phyloP scores from a whole-genome alignment of 1,140 invertebrate species.

The Antheraea mylitta region DNA sequence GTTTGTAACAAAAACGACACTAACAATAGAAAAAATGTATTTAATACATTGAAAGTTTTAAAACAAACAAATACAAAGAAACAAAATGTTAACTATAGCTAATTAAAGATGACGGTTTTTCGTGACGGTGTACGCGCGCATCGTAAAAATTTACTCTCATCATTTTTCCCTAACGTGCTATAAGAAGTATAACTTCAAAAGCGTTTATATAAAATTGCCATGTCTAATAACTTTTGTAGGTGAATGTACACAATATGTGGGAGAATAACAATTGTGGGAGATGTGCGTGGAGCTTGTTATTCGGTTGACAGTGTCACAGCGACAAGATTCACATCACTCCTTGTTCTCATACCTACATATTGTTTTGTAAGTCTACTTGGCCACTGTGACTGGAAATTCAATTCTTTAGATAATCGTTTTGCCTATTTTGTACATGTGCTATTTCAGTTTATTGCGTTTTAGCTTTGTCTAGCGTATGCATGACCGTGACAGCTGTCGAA shows the following conservation, averaged over 20 bases:
- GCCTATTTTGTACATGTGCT: background rate
- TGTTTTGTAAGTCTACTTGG: background rate
- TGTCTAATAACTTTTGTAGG: background rate
- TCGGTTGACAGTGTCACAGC: conserved; percentile 30
- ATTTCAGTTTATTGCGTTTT: background rate
- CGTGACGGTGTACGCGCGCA: too few species aligned
- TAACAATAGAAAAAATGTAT: too few species aligned
- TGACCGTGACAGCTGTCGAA: too few species aligned
- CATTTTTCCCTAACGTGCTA: too few species aligned
- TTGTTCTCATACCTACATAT: conserved; percentile 15
- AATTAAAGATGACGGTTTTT: too few species aligned
- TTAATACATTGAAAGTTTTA: too few species aligned
- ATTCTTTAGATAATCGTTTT: background rate
- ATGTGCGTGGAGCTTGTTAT: conserved; percentile 39
- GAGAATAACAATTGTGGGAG: conserved; percentile 48
- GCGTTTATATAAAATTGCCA: background rate
- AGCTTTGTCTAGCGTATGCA: too few species aligned
- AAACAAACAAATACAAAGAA: too few species aligned
- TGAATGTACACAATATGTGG: background rate
- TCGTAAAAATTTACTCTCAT: too few species aligned
- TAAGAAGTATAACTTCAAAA: too few species aligned
- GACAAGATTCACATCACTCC: conserved; percentile 16
- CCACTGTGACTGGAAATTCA: background rate
- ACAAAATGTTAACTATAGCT: too few species aligned
- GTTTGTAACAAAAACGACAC: too few species aligned